phyloP scores from a whole-genome alignment of 2,888 invertebrate species.

The Drosophila longiperda region DNA sequence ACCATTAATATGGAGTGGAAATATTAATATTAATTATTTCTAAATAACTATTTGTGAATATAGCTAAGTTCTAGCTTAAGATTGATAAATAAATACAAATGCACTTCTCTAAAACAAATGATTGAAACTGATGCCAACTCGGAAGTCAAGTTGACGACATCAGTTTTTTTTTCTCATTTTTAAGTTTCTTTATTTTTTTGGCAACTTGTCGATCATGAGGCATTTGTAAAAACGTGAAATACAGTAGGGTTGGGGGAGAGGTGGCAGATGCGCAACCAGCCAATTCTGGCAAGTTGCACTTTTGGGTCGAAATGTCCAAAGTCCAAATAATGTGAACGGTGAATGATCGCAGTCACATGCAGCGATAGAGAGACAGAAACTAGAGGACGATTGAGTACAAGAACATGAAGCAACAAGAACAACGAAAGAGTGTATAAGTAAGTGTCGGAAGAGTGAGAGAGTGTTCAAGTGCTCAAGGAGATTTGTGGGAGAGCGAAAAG shows the following conservation, averaged over 20 bases:
- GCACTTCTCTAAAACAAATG: slow-evolving; percentile 5
- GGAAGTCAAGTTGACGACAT: slow-evolving; percentile 29
- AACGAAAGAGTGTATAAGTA: slow-evolving; percentile 4
- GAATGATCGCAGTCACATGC: slow-evolving; percentile 43
- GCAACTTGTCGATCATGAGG: slow-evolving; percentile 30
- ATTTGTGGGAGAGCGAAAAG: neutral
- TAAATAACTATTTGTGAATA: neutral
- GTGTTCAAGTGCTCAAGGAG: neutral
- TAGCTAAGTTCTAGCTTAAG: neutral
- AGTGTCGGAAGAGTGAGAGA: slow-evolving; percentile 11
- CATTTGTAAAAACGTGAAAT: slow-evolving; percentile 25
- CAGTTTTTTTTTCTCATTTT: slow-evolving; percentile 14
- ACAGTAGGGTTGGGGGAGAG: neutral
- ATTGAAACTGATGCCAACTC: slow-evolving; percentile 28
- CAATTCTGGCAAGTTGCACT: slow-evolving; percentile 46
- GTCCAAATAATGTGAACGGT: slow-evolving; percentile 37
- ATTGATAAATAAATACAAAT: neutral
- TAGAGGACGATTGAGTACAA: slow-evolving; percentile 18
- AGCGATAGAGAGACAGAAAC: slow-evolving; percentile 3
- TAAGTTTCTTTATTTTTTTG: slow-evolving; percentile 21
- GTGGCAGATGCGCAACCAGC: slow-evolving; percentile 7
- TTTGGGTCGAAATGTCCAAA: slow-evolving; percentile 40
- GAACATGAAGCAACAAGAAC: slow-evolving; percentile 6
- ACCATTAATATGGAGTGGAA: neutral
- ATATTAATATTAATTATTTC: neutral